These are phyloP conservation scores for Trididemnum clinides DNA, from an alignment of 23 tunicate genomes.

Conservation along the genomic window DNA sequence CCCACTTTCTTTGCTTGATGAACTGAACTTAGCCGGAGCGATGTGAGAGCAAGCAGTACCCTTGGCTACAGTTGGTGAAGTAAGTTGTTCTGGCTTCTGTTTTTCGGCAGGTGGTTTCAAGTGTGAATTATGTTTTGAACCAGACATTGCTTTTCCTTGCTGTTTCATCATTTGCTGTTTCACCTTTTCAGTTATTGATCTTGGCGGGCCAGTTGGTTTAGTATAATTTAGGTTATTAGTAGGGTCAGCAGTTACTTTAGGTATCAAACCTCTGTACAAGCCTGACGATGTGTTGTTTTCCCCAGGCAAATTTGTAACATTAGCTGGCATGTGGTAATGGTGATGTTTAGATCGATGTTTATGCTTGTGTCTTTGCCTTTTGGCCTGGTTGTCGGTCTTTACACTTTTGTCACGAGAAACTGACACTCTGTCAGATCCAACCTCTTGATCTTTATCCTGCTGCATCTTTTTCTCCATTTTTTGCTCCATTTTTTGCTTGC, in stretches of 20 bases:
- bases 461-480: constrained; percentile 40
- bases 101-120: neutral
- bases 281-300: neutral
- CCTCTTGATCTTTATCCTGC: constrained; percentile 21
- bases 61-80: neutral
- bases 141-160: neutral
- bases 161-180: constrained; percentile 11
- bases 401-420: neutral
- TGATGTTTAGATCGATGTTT: constrained; percentile 26
- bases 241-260: constrained; percentile 86
- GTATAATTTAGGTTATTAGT: constrained; percentile 8
- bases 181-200: constrained; percentile 33
- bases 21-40: neutral
- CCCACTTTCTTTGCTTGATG: neutral
- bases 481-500: constrained; percentile 48
- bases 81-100: neutral
- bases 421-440: neutral
- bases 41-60: neutral
- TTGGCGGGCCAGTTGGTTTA: constrained; percentile 11
- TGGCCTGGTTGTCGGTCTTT: neutral
- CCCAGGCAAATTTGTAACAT: neutral
- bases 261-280: constrained; percentile 50
- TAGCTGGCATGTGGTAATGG: neutral
- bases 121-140: neutral
- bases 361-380: constrained; percentile 9